These are phyloP conservation scores for Ibycter americanus DNA, from an alignment of 2,797 vertebrate species.

Conservation along the genomic window DNA sequence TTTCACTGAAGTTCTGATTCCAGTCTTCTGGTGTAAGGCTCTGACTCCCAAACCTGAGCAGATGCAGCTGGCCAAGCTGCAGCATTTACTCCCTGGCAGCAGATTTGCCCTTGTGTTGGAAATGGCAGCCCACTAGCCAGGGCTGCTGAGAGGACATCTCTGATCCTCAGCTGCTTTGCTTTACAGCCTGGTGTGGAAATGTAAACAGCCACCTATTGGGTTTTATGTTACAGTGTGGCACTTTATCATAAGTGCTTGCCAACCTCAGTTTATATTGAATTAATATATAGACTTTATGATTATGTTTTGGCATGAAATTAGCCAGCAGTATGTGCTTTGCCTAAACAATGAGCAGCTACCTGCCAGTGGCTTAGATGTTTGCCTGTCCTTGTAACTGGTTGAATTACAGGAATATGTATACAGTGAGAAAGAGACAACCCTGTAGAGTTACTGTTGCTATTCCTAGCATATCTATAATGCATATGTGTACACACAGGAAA, in stretches of 20 bases:
- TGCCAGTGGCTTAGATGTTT: neutral
- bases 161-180: neutral
- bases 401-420: neutral
- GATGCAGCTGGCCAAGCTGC: neutral
- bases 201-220: neutral
- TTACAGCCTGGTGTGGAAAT: neutral
- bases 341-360: neutral
- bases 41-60: fast-evolving
- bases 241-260: neutral
- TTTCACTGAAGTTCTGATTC: neutral
- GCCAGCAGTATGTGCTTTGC: neutral
- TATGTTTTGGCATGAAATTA: neutral
- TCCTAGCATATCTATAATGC: neutral
- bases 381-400: neutral
- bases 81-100: neutral
- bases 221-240: neutral
- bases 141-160: neutral
- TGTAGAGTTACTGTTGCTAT: neutral
- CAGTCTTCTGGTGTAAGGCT: neutral
- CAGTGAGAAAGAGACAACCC: neutral
- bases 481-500: neutral
- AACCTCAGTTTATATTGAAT: neutral
- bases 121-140: neutral
- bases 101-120: neutral
- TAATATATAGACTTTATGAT: neutral